Percentiles rank a stretch among this genome's conserved stretches.
Evolutionary conservation across 2,113 vertebrate species (phyloP).

Genomic region (Microcebus tavaratra): DNA sequence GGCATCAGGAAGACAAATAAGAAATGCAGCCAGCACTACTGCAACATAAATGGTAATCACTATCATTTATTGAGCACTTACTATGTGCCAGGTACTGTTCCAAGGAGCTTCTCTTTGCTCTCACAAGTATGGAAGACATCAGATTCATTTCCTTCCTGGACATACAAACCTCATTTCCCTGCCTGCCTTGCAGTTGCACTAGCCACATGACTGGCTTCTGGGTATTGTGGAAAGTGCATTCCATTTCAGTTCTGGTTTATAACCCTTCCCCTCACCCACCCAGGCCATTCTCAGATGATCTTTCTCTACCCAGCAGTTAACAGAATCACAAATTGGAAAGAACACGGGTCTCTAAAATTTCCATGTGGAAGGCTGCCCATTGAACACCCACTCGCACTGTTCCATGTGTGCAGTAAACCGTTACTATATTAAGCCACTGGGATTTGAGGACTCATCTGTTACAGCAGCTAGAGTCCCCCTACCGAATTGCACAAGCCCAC

Average conservation of each 20-base stretch:
- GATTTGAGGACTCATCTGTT: not conserved
- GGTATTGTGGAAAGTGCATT: not conserved
- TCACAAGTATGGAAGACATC: not conserved
- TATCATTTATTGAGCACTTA: not conserved
- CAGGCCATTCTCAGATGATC: not conserved
- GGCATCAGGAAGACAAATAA: not conserved
- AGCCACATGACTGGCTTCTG: not conserved
- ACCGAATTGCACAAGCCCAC: not conserved
- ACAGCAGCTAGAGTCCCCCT: not conserved
- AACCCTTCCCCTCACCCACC: fast-evolving
- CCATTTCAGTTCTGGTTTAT: not conserved
- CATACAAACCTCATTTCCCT: not conserved
- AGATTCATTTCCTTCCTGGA: not conserved
- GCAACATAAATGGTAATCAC: not conserved
- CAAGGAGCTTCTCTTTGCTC: not conserved
- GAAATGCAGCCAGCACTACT: not conserved
- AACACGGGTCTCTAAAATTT: not conserved
- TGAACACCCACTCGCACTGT: not conserved
- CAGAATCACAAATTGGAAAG: not conserved
- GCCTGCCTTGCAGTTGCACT: not conserved
- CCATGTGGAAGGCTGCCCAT: not conserved
- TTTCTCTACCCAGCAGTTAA: not conserved
- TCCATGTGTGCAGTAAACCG: not conserved
- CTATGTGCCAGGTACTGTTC: not conserved
- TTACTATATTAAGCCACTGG: not conserved